phyloP scores from a whole-genome alignment of 2,888 invertebrate genomes.

The Eurois occulta region DNA sequence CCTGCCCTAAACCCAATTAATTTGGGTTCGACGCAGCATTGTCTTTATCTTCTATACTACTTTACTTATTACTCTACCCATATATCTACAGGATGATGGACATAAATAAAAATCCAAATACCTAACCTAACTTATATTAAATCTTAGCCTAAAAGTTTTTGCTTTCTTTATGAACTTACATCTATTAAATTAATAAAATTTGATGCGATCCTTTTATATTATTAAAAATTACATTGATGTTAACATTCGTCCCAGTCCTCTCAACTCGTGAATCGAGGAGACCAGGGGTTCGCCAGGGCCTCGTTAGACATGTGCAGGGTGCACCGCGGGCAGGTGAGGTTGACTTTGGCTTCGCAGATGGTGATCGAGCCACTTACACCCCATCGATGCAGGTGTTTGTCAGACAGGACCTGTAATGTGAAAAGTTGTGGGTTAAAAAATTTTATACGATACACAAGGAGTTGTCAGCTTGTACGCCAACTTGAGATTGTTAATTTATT shows the following conservation, averaged over 20 bases:
- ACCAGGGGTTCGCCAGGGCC: conserved; percentile 20
- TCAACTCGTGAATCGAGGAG: background rate
- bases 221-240: too few relatives aligned
- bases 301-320: conserved; percentile 37
- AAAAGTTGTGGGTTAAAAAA: background rate
- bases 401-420: background rate
- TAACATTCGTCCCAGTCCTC: background rate
- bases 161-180: too few relatives aligned
- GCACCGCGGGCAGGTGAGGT: conserved; percentile 53
- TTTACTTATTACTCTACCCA: too few relatives aligned
- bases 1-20: too few relatives aligned
- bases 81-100: too few relatives aligned
- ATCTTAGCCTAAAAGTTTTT: background rate
- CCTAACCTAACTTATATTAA: conserved; percentile 26
- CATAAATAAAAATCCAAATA: conserved; percentile 9
- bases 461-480: background rate
- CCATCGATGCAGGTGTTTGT: conserved; percentile 6
- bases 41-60: too few relatives aligned
- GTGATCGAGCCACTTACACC: conserved; percentile 46
- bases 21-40: too few relatives aligned
- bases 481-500: background rate
- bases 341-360: conserved; percentile 32
- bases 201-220: too few relatives aligned
- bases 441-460: background rate
- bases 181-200: too few relatives aligned